phyloP scores from a whole-genome alignment of 2,888 invertebrate species.

The Deilephila porcellus region DNA sequence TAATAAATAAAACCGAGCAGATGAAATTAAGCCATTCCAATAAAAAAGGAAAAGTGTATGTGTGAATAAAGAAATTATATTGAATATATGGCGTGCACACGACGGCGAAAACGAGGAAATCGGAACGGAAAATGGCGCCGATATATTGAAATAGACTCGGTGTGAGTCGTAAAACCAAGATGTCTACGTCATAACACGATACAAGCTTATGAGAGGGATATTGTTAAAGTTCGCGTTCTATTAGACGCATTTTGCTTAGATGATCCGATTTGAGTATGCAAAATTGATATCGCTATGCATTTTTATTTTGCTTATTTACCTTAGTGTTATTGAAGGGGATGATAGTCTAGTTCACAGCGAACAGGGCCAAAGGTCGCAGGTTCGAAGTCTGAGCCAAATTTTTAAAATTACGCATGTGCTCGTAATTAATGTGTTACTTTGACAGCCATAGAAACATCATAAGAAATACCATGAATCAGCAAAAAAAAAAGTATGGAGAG shows the following conservation, averaged over 20 bases:
- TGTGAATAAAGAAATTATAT: conserved; percentile 41
- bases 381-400: too few species aligned
- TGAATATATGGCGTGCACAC: conserved; percentile 55
- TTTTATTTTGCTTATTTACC: not conserved
- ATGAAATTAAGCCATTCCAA: conserved; percentile 6
- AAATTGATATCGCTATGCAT: not conserved
- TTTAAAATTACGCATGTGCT: too few species aligned
- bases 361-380: too few species aligned
- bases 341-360: too few species aligned
- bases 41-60: conserved; percentile 21
- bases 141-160: conserved; percentile 59
- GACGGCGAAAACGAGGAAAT: conserved; percentile 51
- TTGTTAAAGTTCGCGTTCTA: conserved; percentile 17
- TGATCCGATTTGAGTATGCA: not conserved
- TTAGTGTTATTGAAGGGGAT: too few species aligned
- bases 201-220: conserved; percentile 34
- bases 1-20: not conserved
- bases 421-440: too few species aligned
- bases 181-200: conserved; percentile 62
- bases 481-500: not conserved
- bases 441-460: too few species aligned
- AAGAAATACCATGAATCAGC: too few species aligned
- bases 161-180: conserved; percentile 67
- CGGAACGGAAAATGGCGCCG: conserved; percentile 50
- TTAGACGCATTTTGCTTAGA: not conserved